phyloP scores from a whole-genome alignment of 92 coral and sea anemone genomes.

The Galaxea fascicularis region DNA sequence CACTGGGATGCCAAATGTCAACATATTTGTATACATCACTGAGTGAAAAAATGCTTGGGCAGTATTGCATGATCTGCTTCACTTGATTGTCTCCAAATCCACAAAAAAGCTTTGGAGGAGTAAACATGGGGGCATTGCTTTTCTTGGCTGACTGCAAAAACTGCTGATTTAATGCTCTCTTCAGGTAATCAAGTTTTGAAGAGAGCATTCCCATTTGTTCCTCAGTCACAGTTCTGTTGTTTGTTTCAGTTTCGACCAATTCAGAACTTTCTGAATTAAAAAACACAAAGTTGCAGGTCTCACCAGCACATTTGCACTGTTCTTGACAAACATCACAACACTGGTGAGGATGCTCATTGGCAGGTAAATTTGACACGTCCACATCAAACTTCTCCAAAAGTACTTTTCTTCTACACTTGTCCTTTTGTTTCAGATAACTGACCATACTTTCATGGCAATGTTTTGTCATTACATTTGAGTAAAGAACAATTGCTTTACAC shows the following conservation, averaged over 20 bases:
- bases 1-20: constrained; percentile 50
- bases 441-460: constrained; percentile 48
- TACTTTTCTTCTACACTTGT: constrained; percentile 42
- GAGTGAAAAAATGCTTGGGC: constrained; percentile 25
- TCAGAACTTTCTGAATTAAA: constrained; percentile 16
- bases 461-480: constrained; percentile 51
- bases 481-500: constrained; percentile 56
- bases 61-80: constrained; percentile 37
- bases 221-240: constrained; percentile 21
- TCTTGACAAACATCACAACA: constrained; percentile 71
- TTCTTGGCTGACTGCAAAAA: constrained; percentile 26
- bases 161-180: constrained; percentile 35
- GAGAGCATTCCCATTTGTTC: constrained; percentile 13
- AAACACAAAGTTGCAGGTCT: constrained; percentile 33
- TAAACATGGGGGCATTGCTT: constrained; percentile 37
- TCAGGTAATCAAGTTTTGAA: constrained; percentile 37
- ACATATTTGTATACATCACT: constrained; percentile 47
- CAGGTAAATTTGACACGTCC: constrained; percentile 7
- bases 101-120: constrained; percentile 46
- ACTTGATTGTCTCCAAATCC: constrained; percentile 59
- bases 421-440: constrained; percentile 23
- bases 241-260: background rate
- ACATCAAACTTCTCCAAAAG: constrained; percentile 31
- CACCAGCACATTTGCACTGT: constrained; percentile 61
- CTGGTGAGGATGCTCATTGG: constrained; percentile 35